Conservation (phyloP, 2,113 vertebrate genomes). For the Microcebus griseorufus region DNA sequence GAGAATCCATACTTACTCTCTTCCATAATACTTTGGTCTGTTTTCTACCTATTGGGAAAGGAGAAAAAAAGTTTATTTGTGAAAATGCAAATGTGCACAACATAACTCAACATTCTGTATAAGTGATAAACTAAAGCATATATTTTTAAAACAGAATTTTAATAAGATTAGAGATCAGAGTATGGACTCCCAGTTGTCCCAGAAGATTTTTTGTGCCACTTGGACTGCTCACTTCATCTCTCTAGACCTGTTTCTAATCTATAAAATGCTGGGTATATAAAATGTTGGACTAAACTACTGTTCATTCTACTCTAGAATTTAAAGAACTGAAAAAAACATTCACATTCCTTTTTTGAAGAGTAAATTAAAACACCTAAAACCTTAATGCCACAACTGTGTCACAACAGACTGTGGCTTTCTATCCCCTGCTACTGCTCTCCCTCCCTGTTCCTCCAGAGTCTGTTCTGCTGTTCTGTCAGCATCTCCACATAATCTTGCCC, state of each 20-base stretch:
- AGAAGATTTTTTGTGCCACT: neutral
- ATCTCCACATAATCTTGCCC: neutral
- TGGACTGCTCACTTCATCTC: neutral
- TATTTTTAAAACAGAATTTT: neutral
- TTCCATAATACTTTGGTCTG: conserved; percentile 98
- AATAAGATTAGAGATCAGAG: neutral
- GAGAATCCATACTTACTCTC: conserved; percentile 93
- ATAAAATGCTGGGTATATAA: neutral
- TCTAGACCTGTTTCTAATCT: neutral
- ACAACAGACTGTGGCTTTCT: neutral
- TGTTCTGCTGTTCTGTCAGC: neutral
- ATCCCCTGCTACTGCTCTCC: neutral
- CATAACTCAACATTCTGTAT: conserved; percentile 25
- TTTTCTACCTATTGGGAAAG: conserved; percentile 92
- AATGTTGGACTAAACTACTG: neutral
- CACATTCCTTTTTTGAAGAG: conserved; percentile 28
- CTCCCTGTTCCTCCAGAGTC: neutral
- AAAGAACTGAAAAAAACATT: conserved; percentile 44
- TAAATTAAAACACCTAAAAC: conserved; percentile 35
- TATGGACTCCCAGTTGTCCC: neutral
- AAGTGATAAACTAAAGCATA: conserved; percentile 18
- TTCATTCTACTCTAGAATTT: conserved; percentile 4
- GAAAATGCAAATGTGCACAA: conserved; percentile 50
- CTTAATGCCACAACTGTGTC: neutral
- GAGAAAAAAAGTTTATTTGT: conserved; percentile 64